These are phyloP conservation scores for Macroramphosus scolopax DNA, from an alignment of 2,797 vertebrate species.

Conservation along the genomic window DNA sequence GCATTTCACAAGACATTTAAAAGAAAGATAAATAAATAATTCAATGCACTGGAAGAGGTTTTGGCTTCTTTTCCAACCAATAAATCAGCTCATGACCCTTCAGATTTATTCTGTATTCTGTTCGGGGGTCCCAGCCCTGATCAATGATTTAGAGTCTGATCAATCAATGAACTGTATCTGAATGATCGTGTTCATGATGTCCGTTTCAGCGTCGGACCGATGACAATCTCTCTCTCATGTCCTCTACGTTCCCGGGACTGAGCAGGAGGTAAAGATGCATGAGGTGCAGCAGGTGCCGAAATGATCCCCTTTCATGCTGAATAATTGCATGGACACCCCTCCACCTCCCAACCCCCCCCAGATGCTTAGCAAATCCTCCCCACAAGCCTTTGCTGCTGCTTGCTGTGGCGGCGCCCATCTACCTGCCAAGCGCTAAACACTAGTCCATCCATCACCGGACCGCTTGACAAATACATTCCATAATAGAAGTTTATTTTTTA, in stretches of 20 bases:
- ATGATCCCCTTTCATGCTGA: slow-evolving; percentile 90
- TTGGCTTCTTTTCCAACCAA: not conserved
- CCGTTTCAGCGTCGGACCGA: not conserved
- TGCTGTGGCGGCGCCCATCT: slow-evolving; percentile 81
- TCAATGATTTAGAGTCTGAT: slow-evolving; percentile 8
- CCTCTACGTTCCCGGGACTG: slow-evolving; percentile 31
- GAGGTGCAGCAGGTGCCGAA: slow-evolving; percentile 88
- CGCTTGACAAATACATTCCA: slow-evolving; percentile 99
- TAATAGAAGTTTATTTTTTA: slow-evolving; percentile 99
- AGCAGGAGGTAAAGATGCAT: slow-evolving; percentile 66
- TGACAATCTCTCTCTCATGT: slow-evolving; percentile 23
- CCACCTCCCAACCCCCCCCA: slow-evolving; percentile 70
- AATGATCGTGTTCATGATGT: slow-evolving; percentile 5
- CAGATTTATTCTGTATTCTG: not conserved
- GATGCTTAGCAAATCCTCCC: slow-evolving; percentile 88
- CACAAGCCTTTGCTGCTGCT: slow-evolving; percentile 89
- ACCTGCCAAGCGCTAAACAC: slow-evolving; percentile 98
- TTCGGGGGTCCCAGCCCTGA: not conserved
- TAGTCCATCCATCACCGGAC: slow-evolving; percentile 98
- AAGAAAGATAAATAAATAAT: not conserved
- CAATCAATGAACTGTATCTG: slow-evolving; percentile 1
- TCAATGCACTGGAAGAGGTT: not conserved
- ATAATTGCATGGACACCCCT: slow-evolving; percentile 91
- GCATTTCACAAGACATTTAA: not conserved
- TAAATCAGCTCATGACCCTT: slow-evolving; percentile 1